These are phyloP conservation scores for Drosophila sucinea DNA, from an alignment of 1,140 invertebrate species.

Conservation along the genomic window DNA sequence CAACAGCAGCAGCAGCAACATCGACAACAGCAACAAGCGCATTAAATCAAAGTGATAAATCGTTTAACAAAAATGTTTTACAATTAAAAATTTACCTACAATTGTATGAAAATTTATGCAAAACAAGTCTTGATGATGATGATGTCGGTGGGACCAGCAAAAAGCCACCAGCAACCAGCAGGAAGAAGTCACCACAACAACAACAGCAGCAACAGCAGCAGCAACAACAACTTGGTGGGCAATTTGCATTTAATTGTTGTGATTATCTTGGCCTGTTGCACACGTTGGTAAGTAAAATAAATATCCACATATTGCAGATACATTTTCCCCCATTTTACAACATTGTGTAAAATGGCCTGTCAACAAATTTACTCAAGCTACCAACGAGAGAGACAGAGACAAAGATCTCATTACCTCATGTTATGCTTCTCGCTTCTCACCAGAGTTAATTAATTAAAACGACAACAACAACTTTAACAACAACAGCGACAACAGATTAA, in stretches of 20 bases:
- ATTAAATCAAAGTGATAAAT: conserved; percentile 44
- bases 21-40: conserved; percentile 27
- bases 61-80: conserved; percentile 57
- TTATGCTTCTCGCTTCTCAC: conserved; percentile 41
- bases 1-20: conserved; percentile 32
- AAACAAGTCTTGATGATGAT: conserved; percentile 71
- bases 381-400: neutral
- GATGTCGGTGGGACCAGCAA: conserved; percentile 58
- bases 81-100: conserved; percentile 67
- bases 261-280: conserved; percentile 82
- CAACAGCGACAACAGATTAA: conserved; percentile 62
- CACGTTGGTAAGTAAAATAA: conserved; percentile 76
- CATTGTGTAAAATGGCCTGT: conserved; percentile 66
- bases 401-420: conserved; percentile 45
- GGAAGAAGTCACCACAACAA: conserved; percentile 27
- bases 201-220: conserved; percentile 45
- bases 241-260: conserved; percentile 83
- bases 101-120: conserved; percentile 77
- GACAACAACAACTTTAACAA: conserved; percentile 50
- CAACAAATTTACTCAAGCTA: conserved; percentile 71
- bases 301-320: conserved; percentile 30
- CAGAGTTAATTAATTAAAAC: conserved; percentile 76
- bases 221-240: conserved; percentile 47
- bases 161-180: conserved; percentile 44
- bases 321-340: conserved; percentile 18